Percentiles rank a stretch among this genome's conserved stretches.
Conservation (phyloP, 2,113 vertebrate species). For the Condylura cristata region DNA sequence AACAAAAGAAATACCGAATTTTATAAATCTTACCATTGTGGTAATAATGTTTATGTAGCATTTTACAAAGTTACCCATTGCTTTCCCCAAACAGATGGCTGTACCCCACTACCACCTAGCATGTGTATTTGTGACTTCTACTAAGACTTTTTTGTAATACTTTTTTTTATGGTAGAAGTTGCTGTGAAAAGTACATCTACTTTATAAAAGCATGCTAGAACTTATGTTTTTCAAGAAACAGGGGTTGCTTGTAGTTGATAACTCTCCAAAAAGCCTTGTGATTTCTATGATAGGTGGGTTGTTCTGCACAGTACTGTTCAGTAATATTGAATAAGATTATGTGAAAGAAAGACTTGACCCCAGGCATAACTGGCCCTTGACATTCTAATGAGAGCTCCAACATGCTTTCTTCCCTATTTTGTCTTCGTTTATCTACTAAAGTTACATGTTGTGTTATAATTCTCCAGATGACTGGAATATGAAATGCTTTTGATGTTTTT, state of each 20-base stretch:
- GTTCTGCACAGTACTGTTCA: neutral
- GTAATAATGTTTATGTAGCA: neutral
- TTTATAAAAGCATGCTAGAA: neutral
- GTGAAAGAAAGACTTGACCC: neutral
- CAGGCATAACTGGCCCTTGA: neutral
- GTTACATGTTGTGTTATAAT: neutral
- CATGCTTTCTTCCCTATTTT: constrained; percentile 33
- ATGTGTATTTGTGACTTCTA: neutral
- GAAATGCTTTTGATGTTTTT: constrained; percentile 58
- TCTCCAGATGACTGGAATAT: constrained; percentile 38
- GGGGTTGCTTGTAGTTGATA: neutral
- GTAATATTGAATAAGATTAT: neutral
- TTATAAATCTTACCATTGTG: neutral
- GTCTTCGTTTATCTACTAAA: constrained; percentile 3
- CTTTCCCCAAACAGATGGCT: neutral
- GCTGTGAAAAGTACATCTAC: constrained; percentile 12
- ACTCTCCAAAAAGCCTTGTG: neutral
- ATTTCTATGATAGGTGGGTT: constrained; percentile 5
- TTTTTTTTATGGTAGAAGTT: constrained; percentile 34
- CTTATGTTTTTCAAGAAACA: neutral
- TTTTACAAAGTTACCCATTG: neutral
- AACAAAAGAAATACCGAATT: neutral
- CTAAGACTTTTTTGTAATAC: neutral
- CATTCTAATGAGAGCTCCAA: neutral
- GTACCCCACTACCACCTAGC: neutral